Base-by-base conservation (phyloP, 2,797 vertebrate species). In the Acestrorhynchus altus region DNA sequence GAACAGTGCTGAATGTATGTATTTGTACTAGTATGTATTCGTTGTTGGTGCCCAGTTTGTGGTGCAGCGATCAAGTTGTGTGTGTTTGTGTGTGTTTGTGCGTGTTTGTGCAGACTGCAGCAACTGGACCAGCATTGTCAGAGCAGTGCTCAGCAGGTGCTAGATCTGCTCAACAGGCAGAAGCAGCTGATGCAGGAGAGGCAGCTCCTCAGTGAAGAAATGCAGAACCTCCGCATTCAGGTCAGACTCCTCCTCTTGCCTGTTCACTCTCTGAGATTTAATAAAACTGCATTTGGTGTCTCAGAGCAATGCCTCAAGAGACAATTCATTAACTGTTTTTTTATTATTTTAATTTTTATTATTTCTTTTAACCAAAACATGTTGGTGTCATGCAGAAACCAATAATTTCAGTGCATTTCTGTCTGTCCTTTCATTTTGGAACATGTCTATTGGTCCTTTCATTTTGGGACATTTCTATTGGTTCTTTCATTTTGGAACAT, bases 71-170 rank as follows among this genome's bases (percentile, higher is more conserved):
- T 20, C 2, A 9, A 16, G 24, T 61, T 68, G 57, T 81, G 60
- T 78, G 59, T 60, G 28, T 46, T 15, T 24, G 15, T 56, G 76
- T 57, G 16, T 80, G 70, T 79, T 68, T 81, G 80, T 81, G 42
- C 77, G 28, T 68, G 57, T 79, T 54, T 76, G 40, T 70, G 78
- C 90, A 99, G 97, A 91, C 92, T 99, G 86, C 91, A 92, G 87
- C 96, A 98, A 91, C 94, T 98, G 91, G 96, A 97, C 86, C 92
- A 92, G 89, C 95, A 97, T 87, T 93, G 96, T 91, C 96, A 97
- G 92, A 89, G 88, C 89, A 95, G 95, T n/a, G 95, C 96, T 78
- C 95, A 94, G 93, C 96, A 98, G 91, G 93, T 98, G 89, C 93
- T 95, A 86, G 95, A 96, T 89, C 86, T 99, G 81, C 95, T 99